These are phyloP conservation scores for Hydractinia echinata DNA, from an alignment of 30 jellyfish, hydroid and myxozoan genomes.

Conservation along the genomic window DNA sequence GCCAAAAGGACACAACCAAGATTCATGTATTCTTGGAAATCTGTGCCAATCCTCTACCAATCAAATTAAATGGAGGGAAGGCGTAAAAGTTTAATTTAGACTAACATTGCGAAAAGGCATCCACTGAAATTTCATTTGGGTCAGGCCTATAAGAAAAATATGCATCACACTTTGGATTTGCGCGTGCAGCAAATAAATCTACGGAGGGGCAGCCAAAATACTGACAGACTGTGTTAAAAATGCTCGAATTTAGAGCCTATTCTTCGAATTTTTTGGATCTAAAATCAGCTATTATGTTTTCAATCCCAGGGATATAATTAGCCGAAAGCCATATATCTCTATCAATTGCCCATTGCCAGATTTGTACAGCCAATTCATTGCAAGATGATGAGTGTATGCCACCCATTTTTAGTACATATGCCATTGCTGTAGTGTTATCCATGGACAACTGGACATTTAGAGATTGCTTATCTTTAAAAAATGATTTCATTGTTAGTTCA, in stretches of 20 bases:
- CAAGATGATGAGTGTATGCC: no score
- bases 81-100: slow-evolving; percentile 36
- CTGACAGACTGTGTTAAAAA: neutral
- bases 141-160: slow-evolving; percentile 45
- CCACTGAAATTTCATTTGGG: slow-evolving; percentile 37
- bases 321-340: slow-evolving; percentile 46
- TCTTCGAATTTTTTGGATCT: slow-evolving; percentile 46
- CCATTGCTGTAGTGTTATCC: no score
- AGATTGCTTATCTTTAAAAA: no score
- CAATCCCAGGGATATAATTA: slow-evolving; percentile 46
- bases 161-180: neutral
- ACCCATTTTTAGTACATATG: no score
- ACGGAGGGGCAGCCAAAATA: no score
- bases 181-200: no score
- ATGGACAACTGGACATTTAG: no score
- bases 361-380: no score
- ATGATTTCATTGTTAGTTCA: no score
- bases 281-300: slow-evolving; percentile 41
- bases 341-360: no score
- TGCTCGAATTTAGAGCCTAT: slow-evolving; percentile 37
- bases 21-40: slow-evolving; percentile 35
- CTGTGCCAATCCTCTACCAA: neutral
- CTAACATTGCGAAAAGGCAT: slow-evolving; percentile 51
- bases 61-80: slow-evolving; percentile 34
- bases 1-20: slow-evolving; percentile 39